Percentiles rank a stretch among this genome's conserved stretches.
Conservation (phyloP, 2,113 vertebrate species). For the Colaptes auratus region DNA sequence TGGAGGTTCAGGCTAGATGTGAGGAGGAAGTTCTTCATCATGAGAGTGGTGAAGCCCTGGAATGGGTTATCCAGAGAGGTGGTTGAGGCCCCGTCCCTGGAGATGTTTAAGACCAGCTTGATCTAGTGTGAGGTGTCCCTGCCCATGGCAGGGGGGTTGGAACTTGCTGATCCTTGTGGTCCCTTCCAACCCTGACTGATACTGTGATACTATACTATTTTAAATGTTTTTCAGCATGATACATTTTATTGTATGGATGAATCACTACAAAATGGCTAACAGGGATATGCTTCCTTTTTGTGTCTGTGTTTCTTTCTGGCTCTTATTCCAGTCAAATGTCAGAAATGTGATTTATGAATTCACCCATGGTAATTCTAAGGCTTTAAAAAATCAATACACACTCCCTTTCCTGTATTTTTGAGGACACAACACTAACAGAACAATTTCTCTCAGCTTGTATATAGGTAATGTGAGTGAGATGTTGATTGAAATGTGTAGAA, state of each 20-base stretch:
- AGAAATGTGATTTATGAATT: not conserved
- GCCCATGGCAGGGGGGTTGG: too few relatives aligned
- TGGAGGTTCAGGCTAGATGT: too few relatives aligned
- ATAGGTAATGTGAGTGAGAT: not conserved
- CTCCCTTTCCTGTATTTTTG: not conserved
- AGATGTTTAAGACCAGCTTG: too few relatives aligned
- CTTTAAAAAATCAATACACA: not conserved
- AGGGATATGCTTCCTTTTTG: not conserved
- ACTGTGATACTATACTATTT: too few relatives aligned
- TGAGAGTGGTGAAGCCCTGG: too few relatives aligned
- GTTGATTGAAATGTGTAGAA: not conserved
- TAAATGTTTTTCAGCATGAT: not conserved
- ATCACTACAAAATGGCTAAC: not conserved
- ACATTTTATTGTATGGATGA: not conserved
- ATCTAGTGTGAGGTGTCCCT: too few relatives aligned
- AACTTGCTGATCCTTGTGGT: too few relatives aligned
- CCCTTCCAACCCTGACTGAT: too few relatives aligned
- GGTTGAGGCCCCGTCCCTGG: too few relatives aligned
- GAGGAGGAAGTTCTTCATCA: too few relatives aligned
- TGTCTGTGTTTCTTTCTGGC: fast-evolving
- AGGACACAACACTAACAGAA: not conserved
- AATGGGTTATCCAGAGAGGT: too few relatives aligned
- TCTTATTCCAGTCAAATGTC: not conserved
- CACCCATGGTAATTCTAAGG: not conserved
- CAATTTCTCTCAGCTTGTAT: not conserved